A percentile compares a stretch with the other conserved stretches of the same genome.
phyloP scores from a whole-genome alignment of 2,888 invertebrate genomes.

The Eristalis intricaria region DNA sequence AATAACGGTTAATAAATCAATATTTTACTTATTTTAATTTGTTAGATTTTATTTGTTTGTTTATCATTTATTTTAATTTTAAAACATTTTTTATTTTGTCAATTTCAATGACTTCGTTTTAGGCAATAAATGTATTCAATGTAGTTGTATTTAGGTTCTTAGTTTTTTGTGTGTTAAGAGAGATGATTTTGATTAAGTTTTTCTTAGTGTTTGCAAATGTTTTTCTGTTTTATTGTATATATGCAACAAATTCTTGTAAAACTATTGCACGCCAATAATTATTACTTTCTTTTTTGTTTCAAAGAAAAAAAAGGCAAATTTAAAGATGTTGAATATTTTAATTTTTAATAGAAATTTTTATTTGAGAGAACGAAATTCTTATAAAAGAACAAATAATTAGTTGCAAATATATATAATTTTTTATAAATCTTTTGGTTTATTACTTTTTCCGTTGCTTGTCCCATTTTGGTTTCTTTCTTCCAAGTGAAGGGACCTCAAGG shows the following conservation, averaged over 20 bases:
- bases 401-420: slow-evolving; percentile 58
- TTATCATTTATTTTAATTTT: slow-evolving; percentile 6
- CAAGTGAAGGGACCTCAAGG: neutral
- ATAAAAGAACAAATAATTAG: slow-evolving; percentile 25
- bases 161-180: slow-evolving; percentile 28
- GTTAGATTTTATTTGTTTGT: slow-evolving; percentile 34
- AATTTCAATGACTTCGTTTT: slow-evolving; percentile 25
- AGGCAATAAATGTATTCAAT: slow-evolving; percentile 11
- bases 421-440: slow-evolving; percentile 19
- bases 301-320: slow-evolving; percentile 28
- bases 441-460: neutral
- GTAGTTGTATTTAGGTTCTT: slow-evolving; percentile 40
- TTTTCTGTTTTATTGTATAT: slow-evolving; percentile 61
- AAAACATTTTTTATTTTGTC: neutral
- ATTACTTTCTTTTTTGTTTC: slow-evolving; percentile 54
- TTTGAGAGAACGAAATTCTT: slow-evolving; percentile 36
- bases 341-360: slow-evolving; percentile 56
- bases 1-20: slow-evolving; percentile 29
- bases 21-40: slow-evolving; percentile 56
- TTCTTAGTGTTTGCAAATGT: slow-evolving; percentile 6
- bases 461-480: neutral
- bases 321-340: slow-evolving; percentile 66
- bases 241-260: slow-evolving; percentile 39
- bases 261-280: slow-evolving; percentile 39
- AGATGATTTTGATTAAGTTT: slow-evolving; percentile 52